Percentiles rank a stretch among this genome's conserved stretches.
phyloP scores from a whole-genome alignment of 2,113 vertebrate species.

The Alces alces region DNA sequence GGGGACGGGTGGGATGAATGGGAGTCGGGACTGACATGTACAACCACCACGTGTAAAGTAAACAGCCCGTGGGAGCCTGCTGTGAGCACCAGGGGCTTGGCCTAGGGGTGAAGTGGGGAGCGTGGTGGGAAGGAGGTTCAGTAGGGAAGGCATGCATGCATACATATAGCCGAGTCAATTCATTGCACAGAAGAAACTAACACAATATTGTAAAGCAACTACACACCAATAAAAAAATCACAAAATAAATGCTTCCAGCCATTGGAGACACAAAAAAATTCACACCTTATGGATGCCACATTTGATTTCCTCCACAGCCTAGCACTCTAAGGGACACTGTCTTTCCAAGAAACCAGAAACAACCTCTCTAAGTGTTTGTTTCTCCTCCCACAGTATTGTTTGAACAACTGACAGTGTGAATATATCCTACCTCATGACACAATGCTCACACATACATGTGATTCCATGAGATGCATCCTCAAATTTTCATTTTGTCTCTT shows the following conservation, averaged over 20 bases:
- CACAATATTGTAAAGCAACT: neutral
- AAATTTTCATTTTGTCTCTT: neutral
- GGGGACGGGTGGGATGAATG: accelerated
- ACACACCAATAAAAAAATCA: neutral
- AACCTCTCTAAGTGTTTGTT: neutral
- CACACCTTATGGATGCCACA: neutral
- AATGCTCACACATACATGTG: too few species aligned
- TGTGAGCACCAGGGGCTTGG: neutral
- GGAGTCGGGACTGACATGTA: neutral
- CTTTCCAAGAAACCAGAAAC: neutral
- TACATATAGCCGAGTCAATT: neutral
- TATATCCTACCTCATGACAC: neutral
- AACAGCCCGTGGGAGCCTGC: accelerated
- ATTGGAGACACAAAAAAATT: neutral
- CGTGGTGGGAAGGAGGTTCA: neutral
- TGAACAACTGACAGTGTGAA: neutral
- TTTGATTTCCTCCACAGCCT: neutral
- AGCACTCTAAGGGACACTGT: accelerated
- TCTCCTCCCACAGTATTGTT: neutral
- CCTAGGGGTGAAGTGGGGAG: neutral
- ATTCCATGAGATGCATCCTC: neutral
- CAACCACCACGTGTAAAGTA: neutral
- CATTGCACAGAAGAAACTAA: neutral
- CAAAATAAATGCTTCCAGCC: neutral
- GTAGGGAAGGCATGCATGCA: neutral